Conservation (phyloP, 2,888 invertebrate species). For the Tiliacea citrago region DNA sequence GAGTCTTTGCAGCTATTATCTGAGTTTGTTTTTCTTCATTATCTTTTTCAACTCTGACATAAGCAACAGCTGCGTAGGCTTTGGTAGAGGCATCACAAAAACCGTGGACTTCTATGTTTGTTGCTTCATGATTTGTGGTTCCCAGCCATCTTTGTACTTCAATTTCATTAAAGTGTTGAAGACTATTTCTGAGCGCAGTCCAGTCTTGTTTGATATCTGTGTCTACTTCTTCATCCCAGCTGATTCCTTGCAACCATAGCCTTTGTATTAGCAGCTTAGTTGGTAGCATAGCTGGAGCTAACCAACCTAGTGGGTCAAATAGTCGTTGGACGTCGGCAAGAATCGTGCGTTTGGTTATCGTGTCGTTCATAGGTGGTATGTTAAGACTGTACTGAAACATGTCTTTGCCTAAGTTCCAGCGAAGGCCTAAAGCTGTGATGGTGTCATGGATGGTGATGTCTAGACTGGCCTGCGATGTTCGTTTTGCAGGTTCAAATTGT, state of each 20-base stretch:
- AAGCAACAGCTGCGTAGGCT: slow-evolving; percentile 39
- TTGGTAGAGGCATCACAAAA: slow-evolving; percentile 34
- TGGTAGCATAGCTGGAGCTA: slow-evolving; percentile 27
- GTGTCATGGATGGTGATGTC: slow-evolving; percentile 25
- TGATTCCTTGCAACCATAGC: slow-evolving; percentile 16
- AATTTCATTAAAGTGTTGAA: slow-evolving; percentile 13
- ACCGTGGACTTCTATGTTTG: slow-evolving; percentile 21
- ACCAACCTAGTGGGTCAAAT: slow-evolving; percentile 28
- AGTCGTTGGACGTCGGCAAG: slow-evolving; percentile 27
- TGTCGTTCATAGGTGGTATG: slow-evolving; percentile 4
- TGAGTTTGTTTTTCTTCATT: not conserved
- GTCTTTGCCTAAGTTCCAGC: slow-evolving; percentile 22
- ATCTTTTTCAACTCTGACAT: not conserved
- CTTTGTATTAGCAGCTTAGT: slow-evolving; percentile 20
- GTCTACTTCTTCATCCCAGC: slow-evolving; percentile 22
- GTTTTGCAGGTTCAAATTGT: slow-evolving; percentile 19
- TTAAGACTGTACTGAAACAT: slow-evolving; percentile 9
- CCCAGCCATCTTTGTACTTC: slow-evolving; percentile 29
- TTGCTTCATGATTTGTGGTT: not conserved
- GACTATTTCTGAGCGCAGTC: slow-evolving; percentile 8
- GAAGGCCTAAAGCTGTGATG: slow-evolving; percentile 21
- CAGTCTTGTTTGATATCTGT: slow-evolving; percentile 5
- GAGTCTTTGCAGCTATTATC: slow-evolving; percentile 31
- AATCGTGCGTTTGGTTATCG: slow-evolving; percentile 27
- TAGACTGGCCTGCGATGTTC: slow-evolving; percentile 12